Evolutionary conservation across 2,113 vertebrate genomes (phyloP).

Genomic region (Onychorhynchus coronatus): DNA sequence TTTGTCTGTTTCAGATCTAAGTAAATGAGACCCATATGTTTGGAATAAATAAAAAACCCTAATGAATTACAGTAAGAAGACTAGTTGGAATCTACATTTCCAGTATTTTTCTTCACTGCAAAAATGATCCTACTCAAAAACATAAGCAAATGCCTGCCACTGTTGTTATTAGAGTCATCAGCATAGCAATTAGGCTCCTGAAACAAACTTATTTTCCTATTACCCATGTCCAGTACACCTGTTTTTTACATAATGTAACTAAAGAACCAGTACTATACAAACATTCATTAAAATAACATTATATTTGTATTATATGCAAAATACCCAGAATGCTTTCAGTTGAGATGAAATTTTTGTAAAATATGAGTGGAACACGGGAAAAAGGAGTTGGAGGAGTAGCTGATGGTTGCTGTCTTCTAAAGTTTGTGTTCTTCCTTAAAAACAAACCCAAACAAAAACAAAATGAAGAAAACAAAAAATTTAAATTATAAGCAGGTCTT

Average conservation of each 20-base stretch:
- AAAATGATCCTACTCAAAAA: background rate
- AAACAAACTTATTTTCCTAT: conserved; percentile 29
- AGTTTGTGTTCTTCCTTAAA: background rate
- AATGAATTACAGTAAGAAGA: background rate
- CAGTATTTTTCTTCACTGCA: background rate
- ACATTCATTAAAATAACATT: conserved; percentile 2
- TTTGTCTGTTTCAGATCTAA: background rate
- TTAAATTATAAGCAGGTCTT: background rate
- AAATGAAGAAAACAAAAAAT: background rate
- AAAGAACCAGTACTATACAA: background rate
- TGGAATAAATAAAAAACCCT: background rate
- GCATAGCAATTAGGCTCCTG: background rate
- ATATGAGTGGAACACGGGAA: background rate
- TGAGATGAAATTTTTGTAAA: background rate
- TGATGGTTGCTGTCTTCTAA: background rate
- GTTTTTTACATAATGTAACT: background rate
- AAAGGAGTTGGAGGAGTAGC: background rate
- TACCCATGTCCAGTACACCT: background rate
- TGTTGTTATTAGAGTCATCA: background rate
- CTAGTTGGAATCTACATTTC: background rate
- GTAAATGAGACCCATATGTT: background rate
- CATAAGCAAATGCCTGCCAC: background rate
- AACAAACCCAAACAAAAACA: background rate
- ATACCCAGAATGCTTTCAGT: background rate
- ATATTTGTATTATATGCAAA: background rate